Conservation (phyloP, 2,888 invertebrate species). For the Eupithecia vulgata region DNA sequence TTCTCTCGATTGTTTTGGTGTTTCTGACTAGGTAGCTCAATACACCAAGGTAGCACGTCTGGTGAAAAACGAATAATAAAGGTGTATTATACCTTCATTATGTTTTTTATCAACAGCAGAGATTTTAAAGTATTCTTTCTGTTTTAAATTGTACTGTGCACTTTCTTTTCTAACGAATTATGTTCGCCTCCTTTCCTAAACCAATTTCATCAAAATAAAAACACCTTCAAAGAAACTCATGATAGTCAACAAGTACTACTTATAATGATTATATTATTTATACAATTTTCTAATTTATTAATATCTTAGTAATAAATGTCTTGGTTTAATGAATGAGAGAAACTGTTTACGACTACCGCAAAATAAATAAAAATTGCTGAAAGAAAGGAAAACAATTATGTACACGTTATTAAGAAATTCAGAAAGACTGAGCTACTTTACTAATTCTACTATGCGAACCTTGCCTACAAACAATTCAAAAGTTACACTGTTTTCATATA, state of each 20-base stretch:
- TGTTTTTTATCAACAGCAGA: background rate
- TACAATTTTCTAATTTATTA: background rate
- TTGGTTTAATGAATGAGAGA: slow-evolving; percentile 48
- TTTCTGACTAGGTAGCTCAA: too few species aligned
- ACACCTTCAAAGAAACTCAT: background rate
- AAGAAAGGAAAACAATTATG: slow-evolving; percentile 38
- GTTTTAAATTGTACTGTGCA: background rate
- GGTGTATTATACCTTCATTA: background rate
- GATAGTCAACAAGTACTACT: background rate
- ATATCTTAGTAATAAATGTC: slow-evolving; percentile 47
- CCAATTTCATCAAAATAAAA: background rate
- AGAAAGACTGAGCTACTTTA: background rate
- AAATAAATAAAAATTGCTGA: slow-evolving; percentile 57
- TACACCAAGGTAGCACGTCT: too few species aligned
- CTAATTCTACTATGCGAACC: background rate
- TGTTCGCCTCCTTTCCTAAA: background rate
- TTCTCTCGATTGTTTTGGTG: too few species aligned
- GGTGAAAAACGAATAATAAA: too few species aligned
- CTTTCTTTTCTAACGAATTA: background rate
- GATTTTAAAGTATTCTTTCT: background rate
- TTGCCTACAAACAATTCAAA: too few species aligned
- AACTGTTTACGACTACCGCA: slow-evolving; percentile 56
- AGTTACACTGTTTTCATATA: too few species aligned
- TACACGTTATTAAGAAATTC: background rate
- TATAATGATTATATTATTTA: background rate